Evolutionary conservation across 2,797 vertebrate genomes (phyloP).

Genomic region (Mus minutoides): DNA sequence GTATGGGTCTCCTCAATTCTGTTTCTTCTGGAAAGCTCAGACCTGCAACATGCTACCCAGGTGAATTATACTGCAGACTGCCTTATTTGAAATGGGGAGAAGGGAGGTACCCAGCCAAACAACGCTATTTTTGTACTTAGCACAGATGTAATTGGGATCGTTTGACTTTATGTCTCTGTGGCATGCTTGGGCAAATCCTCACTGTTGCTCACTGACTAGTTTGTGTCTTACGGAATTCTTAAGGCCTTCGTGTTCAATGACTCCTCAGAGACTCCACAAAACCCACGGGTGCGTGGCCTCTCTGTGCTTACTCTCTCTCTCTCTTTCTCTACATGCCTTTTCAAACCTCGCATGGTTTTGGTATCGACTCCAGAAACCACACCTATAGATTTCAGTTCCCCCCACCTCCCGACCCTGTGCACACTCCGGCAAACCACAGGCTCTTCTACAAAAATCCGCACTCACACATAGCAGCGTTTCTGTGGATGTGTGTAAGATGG

Average conservation of each 20-base stretch:
- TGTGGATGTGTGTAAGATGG: constrained; percentile 71
- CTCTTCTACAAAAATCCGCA: neutral
- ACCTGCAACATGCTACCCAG: neutral
- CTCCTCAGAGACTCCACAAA: neutral
- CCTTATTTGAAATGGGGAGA: neutral
- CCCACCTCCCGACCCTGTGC: neutral
- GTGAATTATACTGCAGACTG: neutral
- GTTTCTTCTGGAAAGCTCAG: neutral
- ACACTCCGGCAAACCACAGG: neutral
- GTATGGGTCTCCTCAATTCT: neutral
- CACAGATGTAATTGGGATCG: neutral
- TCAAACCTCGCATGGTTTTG: neutral
- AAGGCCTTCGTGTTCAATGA: neutral
- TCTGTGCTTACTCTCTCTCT: no score
- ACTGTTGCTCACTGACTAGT: neutral
- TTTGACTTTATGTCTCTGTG: neutral
- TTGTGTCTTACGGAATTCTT: neutral
- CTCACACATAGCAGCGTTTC: neutral
- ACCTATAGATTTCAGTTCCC: neutral
- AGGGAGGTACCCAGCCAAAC: accelerated
- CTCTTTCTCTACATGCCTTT: neutral
- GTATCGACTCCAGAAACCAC: neutral
- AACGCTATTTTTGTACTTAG: neutral
- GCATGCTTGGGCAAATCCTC: neutral
- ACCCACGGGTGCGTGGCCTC: neutral